Evolutionary conservation across 1,140 invertebrate species (phyloP).

Genomic region (Ceratitis capitata): DNA sequence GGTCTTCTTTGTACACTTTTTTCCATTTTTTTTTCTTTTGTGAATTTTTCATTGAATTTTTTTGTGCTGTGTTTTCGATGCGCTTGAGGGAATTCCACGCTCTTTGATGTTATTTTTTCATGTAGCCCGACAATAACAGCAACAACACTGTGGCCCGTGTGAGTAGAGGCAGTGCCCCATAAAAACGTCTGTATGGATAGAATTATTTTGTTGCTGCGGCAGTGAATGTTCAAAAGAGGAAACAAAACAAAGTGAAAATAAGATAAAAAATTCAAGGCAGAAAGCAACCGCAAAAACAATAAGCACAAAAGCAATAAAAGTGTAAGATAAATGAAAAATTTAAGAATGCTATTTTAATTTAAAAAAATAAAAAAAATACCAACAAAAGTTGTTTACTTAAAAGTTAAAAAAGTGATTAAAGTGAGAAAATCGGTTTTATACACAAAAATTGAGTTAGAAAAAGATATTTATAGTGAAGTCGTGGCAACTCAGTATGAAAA

Average conservation of each 20-base stretch:
- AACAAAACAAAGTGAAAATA: background rate
- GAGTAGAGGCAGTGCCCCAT: background rate
- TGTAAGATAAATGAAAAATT: background rate
- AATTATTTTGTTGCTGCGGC: background rate
- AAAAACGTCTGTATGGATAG: background rate
- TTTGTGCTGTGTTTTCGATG: constrained; percentile 7
- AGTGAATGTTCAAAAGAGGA: constrained; percentile 18
- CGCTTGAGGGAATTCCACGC: constrained; percentile 23
- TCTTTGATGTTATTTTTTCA: constrained; percentile 34
- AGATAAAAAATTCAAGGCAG: background rate
- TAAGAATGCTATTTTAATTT: background rate
- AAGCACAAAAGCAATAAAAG: background rate
- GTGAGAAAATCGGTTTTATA: background rate
- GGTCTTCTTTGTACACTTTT: background rate
- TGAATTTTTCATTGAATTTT: background rate
- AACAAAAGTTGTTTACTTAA: background rate
- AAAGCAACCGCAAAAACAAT: constrained; percentile 11
- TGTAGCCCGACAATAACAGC: background rate
- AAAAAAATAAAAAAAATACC: background rate
- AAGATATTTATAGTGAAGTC: background rate
- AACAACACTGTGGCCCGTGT: background rate
- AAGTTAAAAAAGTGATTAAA: background rate
- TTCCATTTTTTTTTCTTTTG: background rate
- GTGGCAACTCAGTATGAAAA: too few species aligned
- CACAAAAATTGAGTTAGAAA: background rate